Evolutionary conservation across 2,113 vertebrate genomes (phyloP).

Genomic region (Seriola dumerili): DNA sequence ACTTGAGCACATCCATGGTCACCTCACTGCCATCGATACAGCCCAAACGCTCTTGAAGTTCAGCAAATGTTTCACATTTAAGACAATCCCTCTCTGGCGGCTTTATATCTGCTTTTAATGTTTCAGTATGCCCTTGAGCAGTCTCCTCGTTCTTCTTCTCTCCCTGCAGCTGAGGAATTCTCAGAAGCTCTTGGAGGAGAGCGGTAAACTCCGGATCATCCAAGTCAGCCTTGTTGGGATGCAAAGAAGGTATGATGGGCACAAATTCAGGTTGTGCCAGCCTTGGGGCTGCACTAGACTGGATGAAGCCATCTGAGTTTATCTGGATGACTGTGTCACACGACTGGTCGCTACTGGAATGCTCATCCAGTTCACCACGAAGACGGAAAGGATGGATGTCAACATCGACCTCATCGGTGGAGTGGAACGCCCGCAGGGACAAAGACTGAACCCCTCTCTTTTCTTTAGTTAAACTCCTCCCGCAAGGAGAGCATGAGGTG

Average conservation of each 20-base stretch:
- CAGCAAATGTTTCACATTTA: slow-evolving; percentile 98
- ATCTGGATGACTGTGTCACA: slow-evolving; percentile 96
- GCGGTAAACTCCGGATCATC: slow-evolving; percentile 77
- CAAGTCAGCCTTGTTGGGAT: slow-evolving; percentile 87
- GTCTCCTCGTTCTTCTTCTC: slow-evolving; percentile 71
- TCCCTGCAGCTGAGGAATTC: slow-evolving; percentile 72
- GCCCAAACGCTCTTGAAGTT: slow-evolving; percentile 95
- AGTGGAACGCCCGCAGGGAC: slow-evolving; percentile 92
- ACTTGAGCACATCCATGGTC: slow-evolving; percentile 58
- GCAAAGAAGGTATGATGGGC: slow-evolving; percentile 95
- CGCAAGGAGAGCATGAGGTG: slow-evolving; percentile 93
- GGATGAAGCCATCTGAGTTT: slow-evolving; percentile 90
- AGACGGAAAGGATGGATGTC: slow-evolving; percentile 88
- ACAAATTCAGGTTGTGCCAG: slow-evolving; percentile 92
- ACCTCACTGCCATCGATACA: slow-evolving; percentile 82
- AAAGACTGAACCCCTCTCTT: slow-evolving; percentile 88
- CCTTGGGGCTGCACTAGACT: slow-evolving; percentile 88
- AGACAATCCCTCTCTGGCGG: slow-evolving; percentile 91
- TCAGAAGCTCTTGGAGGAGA: slow-evolving; percentile 78
- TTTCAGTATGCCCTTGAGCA: slow-evolving; percentile 43
- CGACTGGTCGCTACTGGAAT: slow-evolving; percentile 95
- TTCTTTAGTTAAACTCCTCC: slow-evolving; percentile 93
- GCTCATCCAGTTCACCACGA: slow-evolving; percentile 91
- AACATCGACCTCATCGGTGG: slow-evolving; percentile 87
- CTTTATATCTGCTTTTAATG: slow-evolving; percentile 56